Base-by-base conservation (phyloP, 1,140 invertebrate genomes). In the Drosophila repletoides region DNA sequence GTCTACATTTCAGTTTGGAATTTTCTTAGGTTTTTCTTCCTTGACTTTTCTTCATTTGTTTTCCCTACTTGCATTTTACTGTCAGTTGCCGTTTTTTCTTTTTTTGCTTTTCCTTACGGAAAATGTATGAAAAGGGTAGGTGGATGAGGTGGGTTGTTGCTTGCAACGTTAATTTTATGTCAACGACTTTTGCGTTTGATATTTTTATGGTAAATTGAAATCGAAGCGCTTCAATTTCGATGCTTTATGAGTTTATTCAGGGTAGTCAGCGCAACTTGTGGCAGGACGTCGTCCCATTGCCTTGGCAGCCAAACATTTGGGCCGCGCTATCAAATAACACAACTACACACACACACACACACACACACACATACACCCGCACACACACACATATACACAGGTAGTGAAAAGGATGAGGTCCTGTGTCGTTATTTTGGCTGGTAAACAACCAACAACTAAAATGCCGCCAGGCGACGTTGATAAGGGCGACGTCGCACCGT, bases 201-300 rank as follows among this genome's bases (percentile, higher is more conserved):
- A 84, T 70, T 84, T 86, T 84, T 84, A 84, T 87, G 80, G 81
- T 86, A 87, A 87, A 86, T 86, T 81, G 81, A 87, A 86, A 86
- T 86, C 76, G 76, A 86, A 87, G 81, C 80, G 81, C 72, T 86
- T 86, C 81, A 86, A 80, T 87, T 76, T 87, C 76, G 76, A 80
- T 87, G 81, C 79, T 86, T 86, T 86, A 86, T 86, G 80, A 86
- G 80, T 87, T 80, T 86, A 87, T 84, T 61, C 71, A 33, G 67
- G 75, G 80, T 80, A 80, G 72, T 61, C 76, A 65, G 59, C 76
- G 81, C 81, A 86, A 86, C 80, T 86, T 86, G 80, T 87, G 81
- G 80, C 80, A 80, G 80, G 67, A 86, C 69, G 41, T 28, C 14
- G 15, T 43, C 33, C 43, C 75, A 84, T 84, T 64, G 81, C 80